Base-by-base conservation (phyloP, 2,113 vertebrate species). In the Oriolus oriolus region DNA sequence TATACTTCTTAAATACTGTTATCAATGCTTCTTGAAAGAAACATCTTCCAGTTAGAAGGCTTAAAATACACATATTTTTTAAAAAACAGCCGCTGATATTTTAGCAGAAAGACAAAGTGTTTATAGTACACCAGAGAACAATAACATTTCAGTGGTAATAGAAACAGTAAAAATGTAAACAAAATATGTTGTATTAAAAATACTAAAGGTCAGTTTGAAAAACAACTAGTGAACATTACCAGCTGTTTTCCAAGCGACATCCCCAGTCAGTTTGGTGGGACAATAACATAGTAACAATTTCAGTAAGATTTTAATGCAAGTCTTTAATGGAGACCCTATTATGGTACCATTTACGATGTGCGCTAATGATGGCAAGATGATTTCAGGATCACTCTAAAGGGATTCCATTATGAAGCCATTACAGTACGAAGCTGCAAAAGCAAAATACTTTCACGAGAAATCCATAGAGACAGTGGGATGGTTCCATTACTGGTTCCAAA, bases 381-480 rank as follows among this genome's bases (percentile, higher is more conserved):
- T 93, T 96, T 96, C 84, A 91, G 1, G 90, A 84, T 75, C 57
- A 91, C 41, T 94, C 91, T 86, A 73, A 92, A 79, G 87, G 68
- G 65, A 86, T 91, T 93, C 94, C 80, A 95, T 97, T 97, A 96
- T 79, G 73, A 96, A 97, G 33, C 57, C 90, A 96, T 97, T 97
- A 96, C 37, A 94, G 41, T 65, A 76, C 5, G 83, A 96, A 95
- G 33, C 69, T 90, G 42, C 68, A 83, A 81, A 71, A 94, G 79
- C 52, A 89, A 88, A 95, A 95, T 79, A 93, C 74, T 94, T 95
- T 82, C 69, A 87, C 3, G 8, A 42, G 37, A 96, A 95, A 90
- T 90, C 90, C 83, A 11, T 7, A 63, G 93, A 93, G 96, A 89
- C 70, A 47, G 39, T 6, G 16, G 31, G 53, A 94, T 93, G 22